phyloP scores from a whole-genome alignment of 2,888 invertebrate species.

The Rotaria magnacalcarata region DNA sequence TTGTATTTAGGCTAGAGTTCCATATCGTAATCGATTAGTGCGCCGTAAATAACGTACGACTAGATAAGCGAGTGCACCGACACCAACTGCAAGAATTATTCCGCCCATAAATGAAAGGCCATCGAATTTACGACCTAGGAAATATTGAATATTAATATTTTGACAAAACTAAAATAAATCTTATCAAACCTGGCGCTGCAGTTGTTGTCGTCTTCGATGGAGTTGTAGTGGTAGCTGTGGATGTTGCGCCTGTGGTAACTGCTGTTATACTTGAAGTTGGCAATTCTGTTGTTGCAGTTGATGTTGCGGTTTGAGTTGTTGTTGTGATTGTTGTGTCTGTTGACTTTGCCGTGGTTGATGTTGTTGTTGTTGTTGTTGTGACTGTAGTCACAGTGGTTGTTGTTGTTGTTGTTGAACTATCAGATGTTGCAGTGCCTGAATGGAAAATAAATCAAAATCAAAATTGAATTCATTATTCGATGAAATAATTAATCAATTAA shows the following conservation, averaged over 20 bases:
- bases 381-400: too few relatives aligned
- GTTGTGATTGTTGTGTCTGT: neutral
- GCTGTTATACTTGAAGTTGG: neutral
- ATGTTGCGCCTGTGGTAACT: neutral
- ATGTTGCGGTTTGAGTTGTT: neutral
- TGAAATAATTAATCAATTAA: neutral
- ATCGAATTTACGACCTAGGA: constrained; percentile 29
- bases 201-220: neutral
- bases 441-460: neutral
- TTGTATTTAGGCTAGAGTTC: neutral
- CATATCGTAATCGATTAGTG: neutral
- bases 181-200: neutral
- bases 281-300: neutral
- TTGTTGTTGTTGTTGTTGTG: neutral
- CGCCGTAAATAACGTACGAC: neutral
- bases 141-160: too few relatives aligned
- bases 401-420: neutral
- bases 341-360: neutral
- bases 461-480: neutral
- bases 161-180: neutral
- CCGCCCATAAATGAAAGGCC: constrained; percentile 15
- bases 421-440: neutral
- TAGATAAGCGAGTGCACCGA: neutral
- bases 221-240: neutral
- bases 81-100: neutral